These are phyloP conservation scores for Ceratothoa steindachneri DNA, from an alignment of 2,888 invertebrate genomes.

Conservation along the genomic window DNA sequence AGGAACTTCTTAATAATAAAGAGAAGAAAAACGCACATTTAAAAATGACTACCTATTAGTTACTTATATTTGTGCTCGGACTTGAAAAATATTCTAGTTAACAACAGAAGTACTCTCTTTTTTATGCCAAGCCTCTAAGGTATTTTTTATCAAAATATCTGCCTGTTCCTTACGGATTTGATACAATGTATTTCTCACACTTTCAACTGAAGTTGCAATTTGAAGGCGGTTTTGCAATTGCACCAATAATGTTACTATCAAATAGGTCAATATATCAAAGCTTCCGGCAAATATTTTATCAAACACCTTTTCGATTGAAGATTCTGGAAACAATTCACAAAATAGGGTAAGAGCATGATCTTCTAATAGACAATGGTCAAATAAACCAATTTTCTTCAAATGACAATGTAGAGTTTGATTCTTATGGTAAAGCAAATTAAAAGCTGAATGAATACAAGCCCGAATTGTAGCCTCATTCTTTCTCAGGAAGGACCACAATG, in stretches of 20 bases:
- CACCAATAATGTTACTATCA: slow-evolving; percentile 22
- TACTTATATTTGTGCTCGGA: no score
- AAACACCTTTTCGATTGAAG: slow-evolving; percentile 27
- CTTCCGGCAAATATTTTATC: slow-evolving; percentile 36
- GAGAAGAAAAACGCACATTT: no score
- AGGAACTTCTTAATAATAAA: no score
- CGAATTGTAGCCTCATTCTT: slow-evolving; percentile 10
- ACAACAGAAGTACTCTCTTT: neutral
- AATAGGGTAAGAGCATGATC: slow-evolving; percentile 25
- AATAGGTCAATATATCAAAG: slow-evolving; percentile 24
- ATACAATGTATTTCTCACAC: slow-evolving; percentile 17
- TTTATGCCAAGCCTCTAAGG: slow-evolving; percentile 27
- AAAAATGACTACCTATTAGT: no score
- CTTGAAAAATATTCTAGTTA: no score
- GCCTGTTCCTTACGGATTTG: slow-evolving; percentile 27
- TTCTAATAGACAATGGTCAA: slow-evolving; percentile 13
- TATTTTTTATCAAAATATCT: slow-evolving; percentile 23
- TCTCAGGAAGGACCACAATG: slow-evolving; percentile 20
- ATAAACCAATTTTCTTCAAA: slow-evolving; percentile 23
- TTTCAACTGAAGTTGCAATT: slow-evolving; percentile 8
- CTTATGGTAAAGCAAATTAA: slow-evolving; percentile 25
- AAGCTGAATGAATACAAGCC: slow-evolving; percentile 24
- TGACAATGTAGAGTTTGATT: slow-evolving; percentile 26
- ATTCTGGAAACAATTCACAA: slow-evolving; percentile 37
- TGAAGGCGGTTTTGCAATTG: slow-evolving; percentile 20